A percentile compares a stretch with the other conserved stretches of the same genome.
phyloP scores from a whole-genome alignment of 2,797 vertebrate species.

The Galagoides demidoff region DNA sequence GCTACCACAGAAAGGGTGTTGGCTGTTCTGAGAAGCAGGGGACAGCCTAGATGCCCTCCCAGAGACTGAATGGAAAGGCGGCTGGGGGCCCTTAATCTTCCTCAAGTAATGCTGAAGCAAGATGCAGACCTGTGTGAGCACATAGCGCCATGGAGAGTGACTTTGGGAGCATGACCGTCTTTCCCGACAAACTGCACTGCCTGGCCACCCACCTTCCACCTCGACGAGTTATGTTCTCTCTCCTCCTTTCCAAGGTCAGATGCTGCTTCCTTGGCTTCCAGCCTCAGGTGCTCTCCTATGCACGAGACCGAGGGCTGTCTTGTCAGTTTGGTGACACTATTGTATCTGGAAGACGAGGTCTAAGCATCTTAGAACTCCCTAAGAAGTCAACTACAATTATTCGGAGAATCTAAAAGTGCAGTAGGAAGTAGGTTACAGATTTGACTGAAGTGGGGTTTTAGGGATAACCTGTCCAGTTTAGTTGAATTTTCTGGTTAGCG shows the following conservation, averaged over 20 bases:
- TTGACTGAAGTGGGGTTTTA: not conserved
- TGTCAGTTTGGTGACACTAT: no score
- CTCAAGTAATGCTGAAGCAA: constrained; percentile 78
- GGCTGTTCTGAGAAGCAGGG: not conserved
- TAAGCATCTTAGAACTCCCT: not conserved
- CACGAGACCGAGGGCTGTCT: not conserved
- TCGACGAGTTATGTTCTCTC: no score
- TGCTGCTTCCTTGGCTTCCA: no score
- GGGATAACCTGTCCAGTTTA: not conserved
- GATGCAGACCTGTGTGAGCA: not conserved
- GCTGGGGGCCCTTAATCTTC: not conserved
- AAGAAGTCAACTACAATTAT: not conserved
- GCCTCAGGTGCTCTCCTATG: not conserved
- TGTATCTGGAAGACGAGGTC: not conserved
- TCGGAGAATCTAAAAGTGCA: not conserved
- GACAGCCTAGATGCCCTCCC: no score
- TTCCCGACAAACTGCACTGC: not conserved
- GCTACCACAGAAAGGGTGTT: not conserved
- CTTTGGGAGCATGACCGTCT: not conserved
- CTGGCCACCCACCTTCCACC: no score
- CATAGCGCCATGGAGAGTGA: accelerated
- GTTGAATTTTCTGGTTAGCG: not conserved
- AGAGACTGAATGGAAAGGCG: not conserved
- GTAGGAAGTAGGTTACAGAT: accelerated
- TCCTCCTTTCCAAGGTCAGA: no score